phyloP scores from a whole-genome alignment of 2,113 vertebrate genomes.

The Gasterosteus aculeatus region DNA sequence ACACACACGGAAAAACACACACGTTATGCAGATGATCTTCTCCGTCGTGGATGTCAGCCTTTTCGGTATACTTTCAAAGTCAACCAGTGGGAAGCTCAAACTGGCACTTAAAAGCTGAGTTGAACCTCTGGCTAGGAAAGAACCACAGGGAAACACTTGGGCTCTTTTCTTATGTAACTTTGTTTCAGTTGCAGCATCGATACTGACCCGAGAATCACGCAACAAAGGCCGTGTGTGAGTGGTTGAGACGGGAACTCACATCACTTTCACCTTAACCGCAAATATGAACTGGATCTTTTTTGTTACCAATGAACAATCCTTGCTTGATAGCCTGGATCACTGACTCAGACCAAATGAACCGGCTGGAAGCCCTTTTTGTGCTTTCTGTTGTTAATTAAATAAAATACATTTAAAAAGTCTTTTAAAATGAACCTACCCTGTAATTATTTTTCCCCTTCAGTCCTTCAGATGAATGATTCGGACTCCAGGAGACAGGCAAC shows the following conservation, averaged over 20 bases:
- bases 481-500: constrained; percentile 5
- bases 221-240: not conserved
- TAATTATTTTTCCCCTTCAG: not conserved
- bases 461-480: not conserved
- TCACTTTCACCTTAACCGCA: not conserved
- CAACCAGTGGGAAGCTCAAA: not conserved
- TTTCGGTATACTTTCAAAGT: not conserved
- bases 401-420: too few relatives aligned
- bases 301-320: not conserved
- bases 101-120: not conserved
- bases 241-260: not conserved
- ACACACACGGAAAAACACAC: not conserved
- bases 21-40: constrained; percentile 34
- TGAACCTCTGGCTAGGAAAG: not conserved
- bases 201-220: not conserved
- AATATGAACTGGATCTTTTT: not conserved
- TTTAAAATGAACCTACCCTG: not conserved
- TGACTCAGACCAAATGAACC: not conserved
- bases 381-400: not conserved
- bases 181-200: not conserved
- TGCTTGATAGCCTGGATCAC: not conserved
- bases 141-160: not conserved
- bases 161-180: not conserved
- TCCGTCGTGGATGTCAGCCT: constrained; percentile 54
- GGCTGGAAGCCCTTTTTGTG: not conserved